Percentiles rank a stretch among this genome's conserved stretches.
Evolutionary conservation across 2,888 invertebrate genomes (phyloP).

Genomic region (Stegophylla sp.): DNA sequence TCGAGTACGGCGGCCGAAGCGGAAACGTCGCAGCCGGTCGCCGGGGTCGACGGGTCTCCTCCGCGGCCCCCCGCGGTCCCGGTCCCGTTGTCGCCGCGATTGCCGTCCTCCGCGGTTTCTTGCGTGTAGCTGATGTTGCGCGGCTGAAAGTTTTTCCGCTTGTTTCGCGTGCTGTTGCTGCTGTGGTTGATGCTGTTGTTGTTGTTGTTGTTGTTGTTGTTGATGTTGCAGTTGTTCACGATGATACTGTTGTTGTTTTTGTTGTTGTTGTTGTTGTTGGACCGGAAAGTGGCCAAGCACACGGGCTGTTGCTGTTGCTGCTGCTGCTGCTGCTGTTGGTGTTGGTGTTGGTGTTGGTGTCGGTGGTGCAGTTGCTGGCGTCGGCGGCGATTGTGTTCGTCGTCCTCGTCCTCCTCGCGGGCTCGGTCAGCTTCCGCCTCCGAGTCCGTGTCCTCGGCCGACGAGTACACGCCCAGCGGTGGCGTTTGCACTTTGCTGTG

Average conservation of each 20-base stretch:
- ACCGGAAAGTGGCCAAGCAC: slow-evolving; percentile 51
- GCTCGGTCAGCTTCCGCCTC: slow-evolving; percentile 64
- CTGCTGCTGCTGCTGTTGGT: not conserved
- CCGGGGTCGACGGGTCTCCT: slow-evolving; percentile 60
- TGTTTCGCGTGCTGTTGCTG: slow-evolving; percentile 74
- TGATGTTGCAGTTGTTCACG: slow-evolving; percentile 61
- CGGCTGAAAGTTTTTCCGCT: slow-evolving; percentile 80
- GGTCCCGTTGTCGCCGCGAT: slow-evolving; percentile 61
- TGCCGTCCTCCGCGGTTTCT: slow-evolving; percentile 61
- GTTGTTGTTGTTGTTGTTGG: not conserved
- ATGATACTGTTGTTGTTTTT: slow-evolving; percentile 15
- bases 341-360: not conserved
- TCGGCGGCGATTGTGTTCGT: not conserved
- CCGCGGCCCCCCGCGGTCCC: slow-evolving; percentile 45
- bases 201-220: slow-evolving; percentile 13
- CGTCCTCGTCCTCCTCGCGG: slow-evolving; percentile 34
- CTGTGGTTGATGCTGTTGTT: slow-evolving; percentile 64
- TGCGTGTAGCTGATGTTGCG: slow-evolving; percentile 70
- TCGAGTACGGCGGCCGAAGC: slow-evolving; percentile 62
- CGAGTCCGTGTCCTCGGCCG: slow-evolving; percentile 70
- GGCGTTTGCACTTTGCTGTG: slow-evolving; percentile 59
- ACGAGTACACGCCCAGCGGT: slow-evolving; percentile 70
- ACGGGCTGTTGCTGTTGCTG: slow-evolving; percentile 39
- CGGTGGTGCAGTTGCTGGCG: not conserved
- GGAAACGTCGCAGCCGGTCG: slow-evolving; percentile 64